Base-by-base conservation (phyloP, 2,888 invertebrate genomes). In the Oscheius sp. region DNA sequence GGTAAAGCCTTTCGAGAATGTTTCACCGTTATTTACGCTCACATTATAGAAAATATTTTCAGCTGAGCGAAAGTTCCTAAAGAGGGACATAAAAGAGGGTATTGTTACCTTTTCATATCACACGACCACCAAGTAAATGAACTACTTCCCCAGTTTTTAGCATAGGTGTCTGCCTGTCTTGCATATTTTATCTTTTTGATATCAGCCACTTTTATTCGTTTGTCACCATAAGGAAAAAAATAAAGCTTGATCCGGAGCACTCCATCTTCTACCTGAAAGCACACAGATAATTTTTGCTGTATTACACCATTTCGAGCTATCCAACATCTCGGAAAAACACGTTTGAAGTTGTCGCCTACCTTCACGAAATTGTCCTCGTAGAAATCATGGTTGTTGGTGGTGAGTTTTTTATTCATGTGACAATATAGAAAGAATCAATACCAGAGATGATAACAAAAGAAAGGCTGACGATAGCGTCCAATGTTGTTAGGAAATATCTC, bases 361-460 rank as follows among this genome's bases (percentile, higher is more conserved):
- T 62, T 50, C n/a, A 62, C 62, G 24, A n/a, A 62, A 33, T 62
- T 49, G 24, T 62, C 62, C 20, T 62, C 50, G 33, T 49, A 62
- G 17, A 14, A 59, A 4, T 59, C 30, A 4, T 38, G 22, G 4
- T 20, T 33, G 2, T 14, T 17, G 2, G 26, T 12, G 8, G 28
- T 14, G 14, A 33, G 36, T 33, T 59, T 59, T 59, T 59, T 44
- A 12, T 38, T 17, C 59, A 59, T 59, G 38, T 17, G 41, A 20
- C 14, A 22, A 3, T n/a, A n/a, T n/a, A n/a, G n/a, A n/a, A n/a
- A n/a, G n/a, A n/a, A n/a, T n/a, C n/a, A n/a, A n/a, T n/a, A n/a
- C n/a, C n/a, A n/a, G n/a, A n/a, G n/a, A n/a, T n/a, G n/a, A n/a
- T n/a, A n/a, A n/a, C n/a, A n/a, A n/a, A n/a, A n/a, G n/a, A n/a